These are phyloP conservation scores for Rhinoptilus africanus DNA, from an alignment of 2,113 vertebrate genomes.

Conservation along the genomic window DNA sequence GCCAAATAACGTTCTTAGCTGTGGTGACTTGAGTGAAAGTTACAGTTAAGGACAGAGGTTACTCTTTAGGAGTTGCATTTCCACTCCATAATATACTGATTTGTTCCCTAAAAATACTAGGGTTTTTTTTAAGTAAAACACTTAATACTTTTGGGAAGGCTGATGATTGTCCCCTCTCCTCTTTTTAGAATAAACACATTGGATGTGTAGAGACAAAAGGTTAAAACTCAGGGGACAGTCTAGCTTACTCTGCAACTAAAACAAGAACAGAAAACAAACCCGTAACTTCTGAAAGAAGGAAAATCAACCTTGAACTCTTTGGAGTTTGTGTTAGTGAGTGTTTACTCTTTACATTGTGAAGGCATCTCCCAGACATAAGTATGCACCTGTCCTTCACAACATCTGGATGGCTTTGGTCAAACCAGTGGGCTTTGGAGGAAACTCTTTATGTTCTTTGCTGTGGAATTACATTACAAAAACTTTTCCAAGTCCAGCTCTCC, in stretches of 20 bases:
- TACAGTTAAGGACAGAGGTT: neutral
- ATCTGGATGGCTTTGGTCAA: neutral
- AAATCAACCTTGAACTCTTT: neutral
- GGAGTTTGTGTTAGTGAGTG: neutral
- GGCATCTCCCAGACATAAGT: neutral
- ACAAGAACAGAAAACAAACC: neutral
- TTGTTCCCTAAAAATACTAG: neutral
- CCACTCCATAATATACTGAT: neutral
- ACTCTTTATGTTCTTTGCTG: neutral
- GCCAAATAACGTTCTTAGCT: neutral
- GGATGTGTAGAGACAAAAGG: neutral
- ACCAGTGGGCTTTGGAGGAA: neutral
- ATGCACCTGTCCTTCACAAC: neutral
- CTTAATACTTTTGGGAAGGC: neutral
- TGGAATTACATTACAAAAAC: neutral
- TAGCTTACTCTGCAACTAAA: neutral
- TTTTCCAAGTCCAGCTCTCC: neutral
- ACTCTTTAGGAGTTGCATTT: neutral
- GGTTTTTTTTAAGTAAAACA: neutral
- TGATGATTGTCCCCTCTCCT: neutral
- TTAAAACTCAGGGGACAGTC: neutral
- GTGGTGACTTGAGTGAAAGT: neutral
- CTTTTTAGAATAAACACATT: neutral
- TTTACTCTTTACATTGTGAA: neutral
- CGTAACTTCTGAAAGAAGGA: neutral